phyloP scores from a whole-genome alignment of 2,888 invertebrate genomes.

The Nemotelus pantherinus region DNA sequence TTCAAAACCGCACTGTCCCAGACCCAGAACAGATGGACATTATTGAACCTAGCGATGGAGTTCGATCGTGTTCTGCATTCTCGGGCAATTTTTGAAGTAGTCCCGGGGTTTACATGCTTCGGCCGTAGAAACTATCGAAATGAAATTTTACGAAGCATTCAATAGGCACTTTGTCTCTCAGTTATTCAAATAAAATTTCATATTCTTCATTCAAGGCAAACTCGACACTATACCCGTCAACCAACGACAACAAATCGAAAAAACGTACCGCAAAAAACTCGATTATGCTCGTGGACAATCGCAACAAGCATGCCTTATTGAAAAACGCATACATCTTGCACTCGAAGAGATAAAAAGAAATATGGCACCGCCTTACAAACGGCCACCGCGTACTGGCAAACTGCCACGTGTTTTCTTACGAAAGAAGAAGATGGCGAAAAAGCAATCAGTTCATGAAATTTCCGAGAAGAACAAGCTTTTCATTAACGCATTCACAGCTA shows the following conservation, averaged over 20 bases:
- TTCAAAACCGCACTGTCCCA: too few relatives aligned
- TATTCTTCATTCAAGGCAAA: slow-evolving; percentile 51
- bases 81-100: too few relatives aligned
- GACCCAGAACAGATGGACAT: too few relatives aligned
- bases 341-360: slow-evolving; percentile 61
- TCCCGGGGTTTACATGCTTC: too few relatives aligned
- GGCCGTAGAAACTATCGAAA: too few relatives aligned
- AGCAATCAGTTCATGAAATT: slow-evolving; percentile 51
- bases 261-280: slow-evolving; percentile 55
- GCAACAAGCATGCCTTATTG: slow-evolving; percentile 58
- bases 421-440: slow-evolving; percentile 51
- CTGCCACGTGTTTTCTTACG: slow-evolving; percentile 57
- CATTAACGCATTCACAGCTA: slow-evolving; percentile 59
- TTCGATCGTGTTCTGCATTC: too few relatives aligned
- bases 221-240: slow-evolving; percentile 59
- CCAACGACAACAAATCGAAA: slow-evolving; percentile 54
- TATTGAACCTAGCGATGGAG: too few relatives aligned
- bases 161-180: too few relatives aligned
- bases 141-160: too few relatives aligned
- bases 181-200: too few relatives aligned
- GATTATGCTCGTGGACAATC: slow-evolving; percentile 57
- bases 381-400: slow-evolving; percentile 55
- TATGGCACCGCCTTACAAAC: slow-evolving; percentile 58
- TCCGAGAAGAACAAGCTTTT: slow-evolving; percentile 59
- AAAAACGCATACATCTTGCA: slow-evolving; percentile 59